These are phyloP conservation scores for Caenorhabditis macrosperma DNA, from an alignment of 2,888 invertebrate genomes.

Conservation along the genomic window DNA sequence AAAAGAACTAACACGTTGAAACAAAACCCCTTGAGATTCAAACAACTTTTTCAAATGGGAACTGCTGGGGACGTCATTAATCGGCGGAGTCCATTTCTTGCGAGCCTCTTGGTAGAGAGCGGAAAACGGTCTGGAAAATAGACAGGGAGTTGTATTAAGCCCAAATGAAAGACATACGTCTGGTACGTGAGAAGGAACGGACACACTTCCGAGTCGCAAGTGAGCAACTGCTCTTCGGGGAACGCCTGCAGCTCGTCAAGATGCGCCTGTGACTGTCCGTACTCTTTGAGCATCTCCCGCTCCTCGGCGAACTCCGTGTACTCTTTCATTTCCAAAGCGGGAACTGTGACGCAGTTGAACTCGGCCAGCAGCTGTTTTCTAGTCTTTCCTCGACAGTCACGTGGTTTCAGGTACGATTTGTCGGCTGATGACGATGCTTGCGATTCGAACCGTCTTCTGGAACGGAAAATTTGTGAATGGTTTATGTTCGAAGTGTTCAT, in stretches of 20 bases:
- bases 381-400: conserved; percentile 17
- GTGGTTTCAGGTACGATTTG: background rate
- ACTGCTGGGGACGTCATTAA: conserved; percentile 15
- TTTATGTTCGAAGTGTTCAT: background rate
- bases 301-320: conserved; percentile 36
- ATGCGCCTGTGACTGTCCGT: conserved; percentile 24
- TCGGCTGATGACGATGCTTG: conserved; percentile 1
- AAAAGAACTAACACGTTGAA: background rate
- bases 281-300: conserved; percentile 46
- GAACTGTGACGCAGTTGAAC: conserved; percentile 35
- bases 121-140: conserved; percentile 47
- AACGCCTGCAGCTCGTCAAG: background rate
- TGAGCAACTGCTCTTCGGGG: conserved; percentile 38
- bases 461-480: background rate
- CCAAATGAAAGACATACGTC: conserved; percentile 11
- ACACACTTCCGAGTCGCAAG: conserved; percentile 54
- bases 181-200: conserved; percentile 50
- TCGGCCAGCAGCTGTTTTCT: conserved; percentile 35
- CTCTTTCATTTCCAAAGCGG: conserved; percentile 34
- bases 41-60: conserved; percentile 28
- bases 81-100: conserved; percentile 40
- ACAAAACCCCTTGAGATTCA: background rate
- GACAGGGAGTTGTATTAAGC: background rate
- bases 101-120: conserved; percentile 52
- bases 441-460: background rate